A percentile compares a stretch with the other conserved stretches of the same genome.
Evolutionary conservation across 2,797 vertebrate species (phyloP).

Genomic region (Lagorchestes hirsutus): DNA sequence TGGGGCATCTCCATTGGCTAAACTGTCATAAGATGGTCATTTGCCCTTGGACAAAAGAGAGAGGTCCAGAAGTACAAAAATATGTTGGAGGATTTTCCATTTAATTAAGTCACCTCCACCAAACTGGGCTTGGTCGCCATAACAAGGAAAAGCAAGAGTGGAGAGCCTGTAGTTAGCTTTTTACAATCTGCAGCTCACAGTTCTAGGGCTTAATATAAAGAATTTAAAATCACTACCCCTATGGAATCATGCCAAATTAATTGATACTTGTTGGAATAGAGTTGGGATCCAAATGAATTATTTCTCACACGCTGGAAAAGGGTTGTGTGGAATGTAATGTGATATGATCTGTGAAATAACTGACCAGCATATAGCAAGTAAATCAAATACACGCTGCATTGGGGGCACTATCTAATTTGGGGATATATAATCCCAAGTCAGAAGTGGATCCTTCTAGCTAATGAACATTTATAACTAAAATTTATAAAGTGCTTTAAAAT

Average conservation of each 20-base stretch:
- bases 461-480: not conserved
- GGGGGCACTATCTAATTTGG: not conserved
- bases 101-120: not conserved
- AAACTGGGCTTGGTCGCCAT: not conserved
- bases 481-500: not conserved
- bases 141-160: not conserved
- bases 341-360: not conserved
- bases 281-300: not conserved
- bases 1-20: too few species aligned
- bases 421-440: not conserved
- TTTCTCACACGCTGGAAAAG: not conserved
- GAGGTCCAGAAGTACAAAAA: not conserved
- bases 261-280: not conserved
- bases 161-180: not conserved
- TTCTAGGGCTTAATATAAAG: not conserved
- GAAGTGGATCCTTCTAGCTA: not conserved
- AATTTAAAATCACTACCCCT: not conserved
- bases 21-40: too few species aligned
- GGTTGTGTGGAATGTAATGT: not conserved
- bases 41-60: not conserved
- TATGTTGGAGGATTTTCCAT: not conserved
- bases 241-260: not conserved
- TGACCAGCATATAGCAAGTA: not conserved
- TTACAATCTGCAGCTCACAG: not conserved
- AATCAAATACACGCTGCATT: not conserved